A percentile compares a stretch with the other conserved stretches of the same genome.
Conservation (phyloP, 1,140 invertebrate species). For the Philopotamus ludificatus region DNA sequence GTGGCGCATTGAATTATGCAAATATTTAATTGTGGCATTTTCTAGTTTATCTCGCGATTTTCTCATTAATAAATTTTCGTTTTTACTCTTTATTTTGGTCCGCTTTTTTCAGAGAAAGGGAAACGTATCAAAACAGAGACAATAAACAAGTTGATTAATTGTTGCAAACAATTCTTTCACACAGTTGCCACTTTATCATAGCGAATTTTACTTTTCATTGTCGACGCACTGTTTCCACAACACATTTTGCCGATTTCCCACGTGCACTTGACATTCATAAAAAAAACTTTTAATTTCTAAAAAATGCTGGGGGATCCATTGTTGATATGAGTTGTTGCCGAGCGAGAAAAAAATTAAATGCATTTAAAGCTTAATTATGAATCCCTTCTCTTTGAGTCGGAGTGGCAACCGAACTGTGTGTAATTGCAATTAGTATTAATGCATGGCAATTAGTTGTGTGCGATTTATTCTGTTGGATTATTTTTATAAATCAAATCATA, state of each 20-base stretch:
- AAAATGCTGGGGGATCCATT: conserved; percentile 22
- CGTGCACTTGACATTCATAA: conserved; percentile 35
- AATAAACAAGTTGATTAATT: neutral
- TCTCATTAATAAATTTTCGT: too few species aligned
- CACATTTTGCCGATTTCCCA: conserved; percentile 29
- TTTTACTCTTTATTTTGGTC: too few species aligned
- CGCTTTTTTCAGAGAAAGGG: too few species aligned
- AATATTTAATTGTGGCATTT: too few species aligned
- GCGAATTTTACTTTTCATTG: conserved; percentile 2
- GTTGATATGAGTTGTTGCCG: conserved; percentile 19
- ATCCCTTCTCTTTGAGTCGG: conserved; percentile 7
- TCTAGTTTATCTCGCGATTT: too few species aligned
- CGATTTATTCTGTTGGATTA: too few species aligned
- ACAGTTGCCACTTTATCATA: neutral
- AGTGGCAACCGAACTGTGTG: neutral
- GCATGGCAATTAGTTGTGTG: neutral
- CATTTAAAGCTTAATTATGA: conserved; percentile 20
- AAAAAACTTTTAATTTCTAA: conserved; percentile 32
- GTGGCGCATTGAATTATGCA: too few species aligned
- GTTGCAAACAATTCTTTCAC: neutral
- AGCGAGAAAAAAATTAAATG: neutral
- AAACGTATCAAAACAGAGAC: neutral
- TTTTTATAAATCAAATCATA: too few species aligned
- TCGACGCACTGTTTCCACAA: conserved; percentile 5
- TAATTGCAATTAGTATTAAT: conserved; percentile 6